Percentiles rank a stretch among this genome's conserved stretches.
Conservation (phyloP, 2,797 vertebrate species). For the Chelon auratus region DNA sequence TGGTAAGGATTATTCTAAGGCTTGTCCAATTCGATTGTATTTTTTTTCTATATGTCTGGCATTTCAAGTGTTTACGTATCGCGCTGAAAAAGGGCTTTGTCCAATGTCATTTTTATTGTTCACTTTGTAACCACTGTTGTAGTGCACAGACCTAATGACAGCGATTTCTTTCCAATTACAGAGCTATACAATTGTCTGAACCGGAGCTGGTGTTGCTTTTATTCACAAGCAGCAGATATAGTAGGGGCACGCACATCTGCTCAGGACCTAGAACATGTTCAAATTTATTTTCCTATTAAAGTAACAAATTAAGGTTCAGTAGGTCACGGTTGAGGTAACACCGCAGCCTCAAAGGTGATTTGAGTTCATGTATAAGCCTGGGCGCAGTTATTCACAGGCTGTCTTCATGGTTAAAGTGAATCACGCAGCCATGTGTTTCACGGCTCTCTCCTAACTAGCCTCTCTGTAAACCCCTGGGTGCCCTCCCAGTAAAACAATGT, state of each 20-base stretch:
- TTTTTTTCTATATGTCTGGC: too few relatives aligned
- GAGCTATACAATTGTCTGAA: slow-evolving; percentile 1
- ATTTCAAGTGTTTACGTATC: too few relatives aligned
- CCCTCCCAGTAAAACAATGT: slow-evolving; percentile 6
- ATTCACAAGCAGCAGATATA: background rate
- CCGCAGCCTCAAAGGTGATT: slow-evolving; percentile 11
- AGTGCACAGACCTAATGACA: background rate
- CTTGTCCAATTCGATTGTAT: too few relatives aligned
- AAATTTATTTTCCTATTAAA: slow-evolving; percentile 15
- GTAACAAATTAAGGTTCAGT: slow-evolving; percentile 20
- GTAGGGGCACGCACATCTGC: background rate
- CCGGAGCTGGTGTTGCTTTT: background rate
- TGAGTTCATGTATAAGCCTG: slow-evolving; percentile 9
- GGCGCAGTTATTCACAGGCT: slow-evolving; percentile 3
- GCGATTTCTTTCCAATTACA: background rate
- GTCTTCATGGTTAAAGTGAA: slow-evolving; percentile 25
- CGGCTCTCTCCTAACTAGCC: slow-evolving; percentile 11
- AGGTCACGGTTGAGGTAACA: slow-evolving; percentile 19
- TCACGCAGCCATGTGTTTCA: slow-evolving; percentile 27
- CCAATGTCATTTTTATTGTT: too few relatives aligned
- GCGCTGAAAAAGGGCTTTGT: too few relatives aligned
- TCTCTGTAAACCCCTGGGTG: slow-evolving; percentile 21
- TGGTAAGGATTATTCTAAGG: too few relatives aligned
- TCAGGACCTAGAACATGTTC: slow-evolving; percentile 5
- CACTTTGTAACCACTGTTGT: background rate